Base-by-base conservation (phyloP, 2,113 vertebrate species). In the Dipodomys stephensi region DNA sequence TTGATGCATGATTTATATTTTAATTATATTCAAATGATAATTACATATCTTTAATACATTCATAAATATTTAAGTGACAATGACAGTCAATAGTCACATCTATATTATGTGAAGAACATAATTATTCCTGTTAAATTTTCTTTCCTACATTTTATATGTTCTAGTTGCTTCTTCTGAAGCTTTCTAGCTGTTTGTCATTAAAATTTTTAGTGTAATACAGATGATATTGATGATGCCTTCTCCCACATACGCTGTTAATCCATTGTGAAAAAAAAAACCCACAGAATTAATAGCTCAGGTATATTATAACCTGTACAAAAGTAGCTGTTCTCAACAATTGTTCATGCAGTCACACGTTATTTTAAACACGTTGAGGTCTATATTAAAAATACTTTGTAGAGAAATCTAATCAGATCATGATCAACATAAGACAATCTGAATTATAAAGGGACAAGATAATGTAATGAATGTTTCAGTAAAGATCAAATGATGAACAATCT, bases 401-500 rank as follows among this genome's bases (percentile, higher is more conserved):
- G 83, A 83, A 69, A 77, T 64, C 18, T 92, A 80, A 6, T 49
- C 27, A 80, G 10, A 7, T 69, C 77, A 4, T 35, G 83, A 83
- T 79, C 95, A 90, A 79, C 68, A 35, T 65, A 93, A 77, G 25
- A 57, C 30, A 92, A n/a, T 8, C 44, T 39, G 7, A 71, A 53
- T 92, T 7, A 57, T 88, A 81, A 92, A 13, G 92, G 25, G 20
- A 73, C 12, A 80, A 27, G 53, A 23, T 35, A 53, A 27, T 86
- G 0, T 69, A 79, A 78, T 78, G 30, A 46, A 77, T 90, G 53
- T 11, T 57, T 57, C 68, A 80, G 19, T 83, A 92, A 96, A 86
- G 8, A 87, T 67, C 16, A 95, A 88, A 77, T 83, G 28, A 93
- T 88, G 60, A 11, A 86, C 94, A 44, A 86, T 60, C 18, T 88